Conservation (phyloP, 2,797 vertebrate genomes). For the Tachyglossus aculeatus region DNA sequence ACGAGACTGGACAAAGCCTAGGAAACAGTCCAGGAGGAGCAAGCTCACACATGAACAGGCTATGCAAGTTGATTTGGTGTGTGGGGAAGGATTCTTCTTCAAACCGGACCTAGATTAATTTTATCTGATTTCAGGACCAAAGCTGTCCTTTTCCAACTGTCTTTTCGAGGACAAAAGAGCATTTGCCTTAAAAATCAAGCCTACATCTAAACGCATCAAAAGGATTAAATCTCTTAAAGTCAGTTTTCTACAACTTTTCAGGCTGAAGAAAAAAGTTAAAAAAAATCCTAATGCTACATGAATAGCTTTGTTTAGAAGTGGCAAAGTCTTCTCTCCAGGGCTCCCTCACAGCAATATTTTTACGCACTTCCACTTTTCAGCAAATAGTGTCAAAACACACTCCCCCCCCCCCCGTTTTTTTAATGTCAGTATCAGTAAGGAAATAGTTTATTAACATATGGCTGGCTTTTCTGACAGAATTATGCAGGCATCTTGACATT, state of each 20-base stretch:
- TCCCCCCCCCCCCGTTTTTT: conserved; percentile 28
- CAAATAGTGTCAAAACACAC: conserved; percentile 20
- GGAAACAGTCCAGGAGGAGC: not conserved
- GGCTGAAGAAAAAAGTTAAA: conserved; percentile 48
- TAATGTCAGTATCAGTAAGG: conserved; percentile 5
- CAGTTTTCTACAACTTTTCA: conserved; percentile 36
- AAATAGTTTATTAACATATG: conserved; percentile 33
- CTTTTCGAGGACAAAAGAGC: no score
- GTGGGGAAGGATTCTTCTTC: no score
- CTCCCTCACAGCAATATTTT: not conserved
- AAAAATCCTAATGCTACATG: conserved; percentile 45
- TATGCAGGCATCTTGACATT: conserved; percentile 17
- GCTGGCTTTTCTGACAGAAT: conserved; percentile 41
- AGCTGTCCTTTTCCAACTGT: no score
- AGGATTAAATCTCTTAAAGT: conserved; percentile 28
- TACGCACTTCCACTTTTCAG: conserved; percentile 6
- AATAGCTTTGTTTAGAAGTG: conserved; percentile 50
- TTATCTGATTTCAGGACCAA: no score
- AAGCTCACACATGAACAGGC: not conserved
- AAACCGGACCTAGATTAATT: no score
- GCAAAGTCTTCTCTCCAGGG: conserved; percentile 38
- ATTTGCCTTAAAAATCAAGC: no score
- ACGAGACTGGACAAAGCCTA: not conserved
- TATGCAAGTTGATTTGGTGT: no score
- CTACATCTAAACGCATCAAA: conserved; percentile 11